Percentiles rank a stretch among this genome's conserved stretches.
These are phyloP conservation scores for Siniperca undulata DNA, from an alignment of 2,797 vertebrate genomes.

Conservation along the genomic window DNA sequence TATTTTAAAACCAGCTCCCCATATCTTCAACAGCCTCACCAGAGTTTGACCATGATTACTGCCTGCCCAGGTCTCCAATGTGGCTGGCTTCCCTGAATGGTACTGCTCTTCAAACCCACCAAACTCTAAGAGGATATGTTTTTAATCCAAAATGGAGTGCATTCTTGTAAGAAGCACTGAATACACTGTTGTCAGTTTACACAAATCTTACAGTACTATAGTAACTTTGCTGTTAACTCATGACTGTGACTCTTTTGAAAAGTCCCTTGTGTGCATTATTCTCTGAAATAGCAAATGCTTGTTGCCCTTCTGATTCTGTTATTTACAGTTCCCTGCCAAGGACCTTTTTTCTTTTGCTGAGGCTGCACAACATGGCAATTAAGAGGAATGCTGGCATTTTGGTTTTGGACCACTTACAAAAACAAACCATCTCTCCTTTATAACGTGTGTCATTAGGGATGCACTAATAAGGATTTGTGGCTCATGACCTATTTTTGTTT, in stretches of 20 bases:
- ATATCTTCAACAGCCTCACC: slow-evolving; percentile 87
- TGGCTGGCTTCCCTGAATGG: slow-evolving; percentile 86
- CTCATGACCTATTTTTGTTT: slow-evolving; percentile 54
- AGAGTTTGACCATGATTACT: slow-evolving; percentile 90
- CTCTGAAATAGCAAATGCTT: slow-evolving; percentile 53
- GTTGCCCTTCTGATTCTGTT: slow-evolving; percentile 67
- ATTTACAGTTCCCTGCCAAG: slow-evolving; percentile 64
- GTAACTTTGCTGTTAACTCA: slow-evolving; percentile 65
- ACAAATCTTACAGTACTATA: slow-evolving; percentile 47
- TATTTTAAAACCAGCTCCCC: slow-evolving; percentile 85
- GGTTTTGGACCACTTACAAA: slow-evolving; percentile 62
- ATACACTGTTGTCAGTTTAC: slow-evolving; percentile 56
- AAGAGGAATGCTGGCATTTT: slow-evolving; percentile 75
- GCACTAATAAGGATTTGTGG: slow-evolving; percentile 66
- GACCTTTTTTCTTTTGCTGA: slow-evolving; percentile 70
- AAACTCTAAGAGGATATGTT: slow-evolving; percentile 66
- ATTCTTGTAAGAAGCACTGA: slow-evolving; percentile 58
- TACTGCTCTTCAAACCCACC: slow-evolving; percentile 83
- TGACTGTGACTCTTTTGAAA: slow-evolving; percentile 63
- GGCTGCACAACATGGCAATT: slow-evolving; percentile 71
- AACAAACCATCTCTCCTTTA: slow-evolving; percentile 54
- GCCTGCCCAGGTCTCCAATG: slow-evolving; percentile 85
- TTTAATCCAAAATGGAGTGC: slow-evolving; percentile 57
- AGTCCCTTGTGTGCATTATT: slow-evolving; percentile 68
- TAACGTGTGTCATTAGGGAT: slow-evolving; percentile 56